Evolutionary conservation across 2,888 invertebrate genomes (phyloP), one percentile per base, ranked within the genome.

Genomic region (Catocala sponsa): DNA sequence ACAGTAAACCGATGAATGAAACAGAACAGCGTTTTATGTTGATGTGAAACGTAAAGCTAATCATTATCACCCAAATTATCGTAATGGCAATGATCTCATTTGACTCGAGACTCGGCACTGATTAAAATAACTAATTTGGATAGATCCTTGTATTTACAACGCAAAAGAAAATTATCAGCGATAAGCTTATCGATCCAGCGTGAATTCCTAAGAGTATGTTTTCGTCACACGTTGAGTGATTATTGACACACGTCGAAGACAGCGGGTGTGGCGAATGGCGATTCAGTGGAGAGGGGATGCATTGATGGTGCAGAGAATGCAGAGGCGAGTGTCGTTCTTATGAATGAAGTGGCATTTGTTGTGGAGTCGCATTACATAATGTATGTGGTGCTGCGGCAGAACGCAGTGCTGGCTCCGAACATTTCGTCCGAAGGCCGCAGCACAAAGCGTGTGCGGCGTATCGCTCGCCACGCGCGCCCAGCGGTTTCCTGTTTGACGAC

Each of bases 401-500:
- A 33, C 78, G 78, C 80, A 65, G 78, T 85, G 82, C 84, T 81
- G 81, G 84, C 83, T 81, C 86, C 85, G 82, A 90, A 85, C 90
- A 92, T 91, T 89, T 90, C 89, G 85, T 88, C 80, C 88, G 91
- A 90, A 90, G 91, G 93, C 90, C 91, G 80, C 84, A 80, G 83
- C 85, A 89, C 91, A 89, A 89, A 89, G 91, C 91, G 87, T 84
- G 87, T 83, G 85, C 86, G 83, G 86, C 85, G 83, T 89, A 89
- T 88, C 87, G 87, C 83, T 83, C 85, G 87, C 92, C 91, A 91
- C 92, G 89, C 91, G 91, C 91, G 90, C 90, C 89, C 87, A 89
- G 87, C 90, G 82, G 87, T 91, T 94, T 94, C 94, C 94, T 94
- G 94, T 92, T 94, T 92, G 91, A 94, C 94, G 89, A 92, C 94